These are phyloP conservation scores for Standfussiana lucernea DNA, from an alignment of 2,888 invertebrate species.

Conservation along the genomic window DNA sequence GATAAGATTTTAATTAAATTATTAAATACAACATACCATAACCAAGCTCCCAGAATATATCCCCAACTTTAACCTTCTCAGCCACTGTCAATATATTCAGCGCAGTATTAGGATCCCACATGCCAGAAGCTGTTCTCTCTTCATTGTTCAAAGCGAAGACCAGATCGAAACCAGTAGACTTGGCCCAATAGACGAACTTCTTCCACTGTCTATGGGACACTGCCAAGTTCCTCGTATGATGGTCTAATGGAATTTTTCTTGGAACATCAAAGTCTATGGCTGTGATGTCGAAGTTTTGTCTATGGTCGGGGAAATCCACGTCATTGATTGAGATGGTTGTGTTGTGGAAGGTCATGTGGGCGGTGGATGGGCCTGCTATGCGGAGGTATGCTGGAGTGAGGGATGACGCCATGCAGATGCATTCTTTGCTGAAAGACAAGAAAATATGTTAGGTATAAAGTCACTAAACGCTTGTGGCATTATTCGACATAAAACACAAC, in stretches of 20 bases:
- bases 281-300: conserved; percentile 44
- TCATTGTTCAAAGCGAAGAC: conserved; percentile 93
- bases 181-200: conserved; percentile 88
- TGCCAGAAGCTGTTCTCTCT: conserved; percentile 84
- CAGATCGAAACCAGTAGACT: conserved; percentile 91
- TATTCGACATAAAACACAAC: neutral
- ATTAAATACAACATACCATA: conserved; percentile 90
- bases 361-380: conserved; percentile 93
- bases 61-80: conserved; percentile 91
- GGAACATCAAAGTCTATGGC: conserved; percentile 56
- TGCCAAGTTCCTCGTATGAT: conserved; percentile 62
- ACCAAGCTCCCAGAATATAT: conserved; percentile 94
- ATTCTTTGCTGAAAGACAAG: conserved; percentile 86
- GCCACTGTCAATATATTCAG: conserved; percentile 93
- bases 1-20: neutral
- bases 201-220: conserved; percentile 80
- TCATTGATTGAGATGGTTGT: conserved; percentile 79
- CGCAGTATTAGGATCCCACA: conserved; percentile 93
- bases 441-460: neutral
- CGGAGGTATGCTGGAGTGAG: conserved; percentile 94
- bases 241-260: conserved; percentile 33
- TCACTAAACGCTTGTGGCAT: neutral
- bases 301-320: conserved; percentile 52
- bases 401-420: conserved; percentile 92
- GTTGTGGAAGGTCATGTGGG: conserved; percentile 85